phyloP scores from a whole-genome alignment of 2,797 vertebrate species.

The Salarias fasciatus region DNA sequence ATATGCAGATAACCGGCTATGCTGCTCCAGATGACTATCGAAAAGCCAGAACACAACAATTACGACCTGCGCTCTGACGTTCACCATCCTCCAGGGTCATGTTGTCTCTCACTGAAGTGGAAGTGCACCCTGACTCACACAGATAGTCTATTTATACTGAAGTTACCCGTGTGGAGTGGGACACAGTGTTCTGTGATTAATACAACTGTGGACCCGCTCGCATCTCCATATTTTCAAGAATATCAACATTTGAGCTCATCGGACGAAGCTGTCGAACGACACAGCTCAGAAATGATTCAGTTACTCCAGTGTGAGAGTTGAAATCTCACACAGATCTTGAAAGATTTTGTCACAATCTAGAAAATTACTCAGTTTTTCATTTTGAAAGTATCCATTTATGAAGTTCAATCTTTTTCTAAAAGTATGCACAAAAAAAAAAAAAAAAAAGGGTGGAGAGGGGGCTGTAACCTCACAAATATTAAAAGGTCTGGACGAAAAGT shows the following conservation, averaged over 20 bases:
- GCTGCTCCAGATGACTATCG: neutral
- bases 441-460: no score
- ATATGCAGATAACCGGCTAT: conserved; percentile 3
- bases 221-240: conserved; percentile 31
- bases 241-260: conserved; percentile 39
- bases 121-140: conserved; percentile 58
- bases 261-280: neutral
- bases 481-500: neutral
- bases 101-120: conserved; percentile 41
- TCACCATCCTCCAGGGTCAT: conserved; percentile 34
- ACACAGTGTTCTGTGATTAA: conserved; percentile 55
- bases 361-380: neutral
- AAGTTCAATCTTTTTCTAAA: no score
- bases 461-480: neutral
- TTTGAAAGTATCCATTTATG: neutral
- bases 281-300: conserved; percentile 11
- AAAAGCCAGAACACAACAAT: conserved; percentile 24
- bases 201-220: conserved; percentile 14
- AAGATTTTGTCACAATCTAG: neutral
- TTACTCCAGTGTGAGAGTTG: neutral
- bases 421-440: no score
- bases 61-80: neutral
- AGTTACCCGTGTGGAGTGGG: conserved; percentile 19
- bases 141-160: conserved; percentile 49
- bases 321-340: neutral